Evolutionary conservation across 1,140 invertebrate species (phyloP), one percentile per base, ranked within the genome.

Genomic region (Whitmania pigra): DNA sequence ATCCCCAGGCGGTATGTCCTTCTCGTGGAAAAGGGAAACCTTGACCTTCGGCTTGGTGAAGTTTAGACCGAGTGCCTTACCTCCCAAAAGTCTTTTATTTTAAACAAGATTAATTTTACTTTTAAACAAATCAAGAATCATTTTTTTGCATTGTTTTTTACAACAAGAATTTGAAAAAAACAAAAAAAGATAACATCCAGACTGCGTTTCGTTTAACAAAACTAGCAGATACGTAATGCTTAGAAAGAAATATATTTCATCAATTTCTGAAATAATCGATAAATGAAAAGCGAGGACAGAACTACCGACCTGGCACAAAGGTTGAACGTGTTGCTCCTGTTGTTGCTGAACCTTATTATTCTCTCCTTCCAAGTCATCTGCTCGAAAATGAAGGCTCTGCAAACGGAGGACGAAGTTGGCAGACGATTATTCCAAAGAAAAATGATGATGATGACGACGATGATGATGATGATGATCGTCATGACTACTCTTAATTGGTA

Each of bases 41-140:
- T 70, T 70, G 36, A 70, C 69, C 22, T 49, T 36, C 18, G 69
- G 69, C 49, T 70, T 70, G 6, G 31, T 70, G 53, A 70, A 70
- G 53, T 70, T 49, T 9, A 70, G 25, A 6, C 69, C 69, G 3
- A 70, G 49, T 27, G 69, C 69, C 25, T 70, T 70, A 0, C 69
- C 69, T 20, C 69, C 69, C n/a, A 70, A 53, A 53, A 70, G 25
- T 25, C 69, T 49, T 49, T 49, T 70, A n/a, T 27, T 9, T n/a
- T 3, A 53, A n/a, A n/a, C n/a, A n/a, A n/a, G n/a, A n/a, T n/a
- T n/a, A n/a, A n/a, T n/a, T n/a, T n/a, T n/a, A n/a, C n/a, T n/a
- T n/a, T n/a, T n/a, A n/a, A 36, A 36, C 2, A 36, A 36, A 36
- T 36, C 31, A 36, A 36, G 31, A 36, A 36, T 36, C 2, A 6